phyloP scores from a whole-genome alignment of 2,113 vertebrate species.

The Calonectris borealis region DNA sequence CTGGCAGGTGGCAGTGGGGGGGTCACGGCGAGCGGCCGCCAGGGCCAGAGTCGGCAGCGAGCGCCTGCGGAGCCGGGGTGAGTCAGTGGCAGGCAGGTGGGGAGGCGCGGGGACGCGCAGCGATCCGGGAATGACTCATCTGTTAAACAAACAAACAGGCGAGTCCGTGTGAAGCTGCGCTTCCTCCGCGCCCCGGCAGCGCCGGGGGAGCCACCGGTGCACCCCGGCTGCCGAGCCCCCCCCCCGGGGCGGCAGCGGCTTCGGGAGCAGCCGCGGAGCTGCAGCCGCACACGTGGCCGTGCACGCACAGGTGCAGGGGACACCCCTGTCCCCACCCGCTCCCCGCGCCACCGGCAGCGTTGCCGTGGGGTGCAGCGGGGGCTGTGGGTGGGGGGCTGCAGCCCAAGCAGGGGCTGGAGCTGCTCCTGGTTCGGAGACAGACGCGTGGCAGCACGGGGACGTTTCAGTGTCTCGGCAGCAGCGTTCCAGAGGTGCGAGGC shows the following conservation, averaged over 20 bases:
- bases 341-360: rapidly evolving
- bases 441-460: rapidly evolving
- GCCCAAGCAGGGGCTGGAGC: neutral
- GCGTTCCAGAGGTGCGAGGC: neutral
- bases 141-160: conserved; percentile 23
- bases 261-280: rapidly evolving
- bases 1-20: neutral
- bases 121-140: conserved; percentile 26
- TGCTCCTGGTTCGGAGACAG: neutral
- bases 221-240: neutral
- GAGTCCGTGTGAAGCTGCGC: neutral
- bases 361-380: neutral
- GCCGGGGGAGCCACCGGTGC: neutral
- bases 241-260: rapidly evolving
- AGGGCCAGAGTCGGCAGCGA: neutral
- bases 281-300: rapidly evolving
- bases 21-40: neutral
- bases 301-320: rapidly evolving
- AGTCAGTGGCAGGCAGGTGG: neutral
- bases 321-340: neutral
- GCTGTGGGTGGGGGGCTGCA: neutral
- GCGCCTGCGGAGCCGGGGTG: neutral
- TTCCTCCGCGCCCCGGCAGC: neutral
- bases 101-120: neutral
- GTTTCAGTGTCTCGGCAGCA: neutral